Evolutionary conservation across 2,888 invertebrate genomes (phyloP).

Genomic region (Axea sp.): DNA sequence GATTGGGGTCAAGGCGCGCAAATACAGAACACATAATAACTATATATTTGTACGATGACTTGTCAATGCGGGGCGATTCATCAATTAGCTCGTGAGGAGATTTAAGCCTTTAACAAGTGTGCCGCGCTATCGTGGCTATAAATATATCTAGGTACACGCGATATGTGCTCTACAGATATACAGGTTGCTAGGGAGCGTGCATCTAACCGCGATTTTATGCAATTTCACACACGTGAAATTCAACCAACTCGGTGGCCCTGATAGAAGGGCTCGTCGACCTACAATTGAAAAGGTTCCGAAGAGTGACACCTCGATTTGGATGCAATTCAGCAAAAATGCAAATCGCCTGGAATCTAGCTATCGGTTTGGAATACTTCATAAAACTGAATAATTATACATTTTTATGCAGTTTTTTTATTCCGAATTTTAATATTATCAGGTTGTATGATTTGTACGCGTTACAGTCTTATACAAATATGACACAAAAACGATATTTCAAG

Average conservation of each 20-base stretch:
- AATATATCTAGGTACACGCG: slow-evolving; percentile 61
- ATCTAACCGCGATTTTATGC: slow-evolving; percentile 58
- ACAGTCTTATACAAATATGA: no score
- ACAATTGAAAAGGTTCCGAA: slow-evolving; percentile 46
- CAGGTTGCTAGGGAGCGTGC: slow-evolving; percentile 25
- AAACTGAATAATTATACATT: slow-evolving; percentile 1
- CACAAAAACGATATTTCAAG: no score
- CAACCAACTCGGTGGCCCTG: slow-evolving; percentile 54
- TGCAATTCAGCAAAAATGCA: slow-evolving; percentile 43
- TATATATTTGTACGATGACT: slow-evolving; percentile 62
- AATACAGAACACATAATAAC: slow-evolving; percentile 58
- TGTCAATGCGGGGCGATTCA: slow-evolving; percentile 63
- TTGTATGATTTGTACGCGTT: no score
- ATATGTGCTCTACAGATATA: slow-evolving; percentile 47
- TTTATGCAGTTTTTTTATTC: not conserved
- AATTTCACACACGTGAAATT: slow-evolving; percentile 46
- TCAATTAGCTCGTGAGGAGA: slow-evolving; percentile 61
- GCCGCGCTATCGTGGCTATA: slow-evolving; percentile 62
- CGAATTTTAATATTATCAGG: no score
- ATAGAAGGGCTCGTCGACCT: slow-evolving; percentile 62
- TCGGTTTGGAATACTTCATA: slow-evolving; percentile 2
- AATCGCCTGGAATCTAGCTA: slow-evolving; percentile 28
- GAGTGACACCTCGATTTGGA: slow-evolving; percentile 27
- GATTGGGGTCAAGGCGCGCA: slow-evolving; percentile 62
- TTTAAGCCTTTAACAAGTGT: slow-evolving; percentile 60